These are phyloP conservation scores for Pipa parva DNA, from an alignment of 2,113 vertebrate genomes.

Conservation along the genomic window DNA sequence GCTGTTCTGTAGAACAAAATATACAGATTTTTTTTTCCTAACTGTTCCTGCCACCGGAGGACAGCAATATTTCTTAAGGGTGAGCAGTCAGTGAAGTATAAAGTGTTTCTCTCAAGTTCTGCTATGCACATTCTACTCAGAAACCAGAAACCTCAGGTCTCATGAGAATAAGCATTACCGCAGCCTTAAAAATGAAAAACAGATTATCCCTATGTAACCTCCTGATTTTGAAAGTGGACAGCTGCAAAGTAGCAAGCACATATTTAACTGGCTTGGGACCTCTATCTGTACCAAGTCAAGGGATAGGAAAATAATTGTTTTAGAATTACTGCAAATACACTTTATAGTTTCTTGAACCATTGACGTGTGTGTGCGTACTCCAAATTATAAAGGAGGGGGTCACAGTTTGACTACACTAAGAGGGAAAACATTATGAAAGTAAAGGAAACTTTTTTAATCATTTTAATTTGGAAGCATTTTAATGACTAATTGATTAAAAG, in stretches of 20 bases:
- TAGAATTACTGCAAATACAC: not conserved
- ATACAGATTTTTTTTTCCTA: conserved; percentile 30
- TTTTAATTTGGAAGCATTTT: too few species aligned
- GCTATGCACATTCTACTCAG: conserved; percentile 51
- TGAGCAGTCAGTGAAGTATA: conserved; percentile 59
- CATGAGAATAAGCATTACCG: conserved; percentile 63
- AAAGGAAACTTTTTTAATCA: too few species aligned
- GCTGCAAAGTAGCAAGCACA: conserved; percentile 55
- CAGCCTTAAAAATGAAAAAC: conserved; percentile 53
- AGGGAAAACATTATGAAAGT: too few species aligned
- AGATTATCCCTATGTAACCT: conserved; percentile 70
- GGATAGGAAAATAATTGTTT: conserved; percentile 42
- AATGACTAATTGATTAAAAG: too few species aligned
- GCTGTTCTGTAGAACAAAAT: conserved; percentile 30
- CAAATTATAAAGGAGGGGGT: too few species aligned
- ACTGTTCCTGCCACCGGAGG: conserved; percentile 55
- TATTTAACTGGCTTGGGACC: conserved; percentile 46
- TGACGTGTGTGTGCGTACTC: too few species aligned
- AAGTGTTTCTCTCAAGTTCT: conserved; percentile 45
- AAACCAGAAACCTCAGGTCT: conserved; percentile 57
- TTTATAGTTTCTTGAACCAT: conserved; percentile 1
- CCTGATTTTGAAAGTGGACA: conserved; percentile 55
- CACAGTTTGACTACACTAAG: too few species aligned
- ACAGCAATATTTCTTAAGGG: conserved; percentile 52
- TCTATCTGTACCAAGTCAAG: conserved; percentile 51